Evolutionary conservation across 1,140 invertebrate species (phyloP), one percentile per base, ranked within the genome.

Genomic region (Drosophila erecta): DNA sequence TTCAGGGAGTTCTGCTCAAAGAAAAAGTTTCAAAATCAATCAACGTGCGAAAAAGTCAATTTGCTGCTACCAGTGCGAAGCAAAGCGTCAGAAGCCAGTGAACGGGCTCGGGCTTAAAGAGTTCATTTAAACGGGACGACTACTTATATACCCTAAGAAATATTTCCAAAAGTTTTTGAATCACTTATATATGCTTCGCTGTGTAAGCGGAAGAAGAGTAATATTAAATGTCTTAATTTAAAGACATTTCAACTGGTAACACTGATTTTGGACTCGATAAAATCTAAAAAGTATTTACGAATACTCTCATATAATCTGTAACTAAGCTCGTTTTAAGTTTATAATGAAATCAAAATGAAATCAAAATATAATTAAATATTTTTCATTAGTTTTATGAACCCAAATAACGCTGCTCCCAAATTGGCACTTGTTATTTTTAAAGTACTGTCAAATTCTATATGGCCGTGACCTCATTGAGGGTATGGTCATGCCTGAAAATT

Each of bases 21-120:
- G 56, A 72, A 83, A 83, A 83, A 84, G 64, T 83, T 83, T 60
- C 76, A 87, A 85, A 86, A 86, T 86, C 81, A 86, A 86, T 86
- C 81, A 86, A 86, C 71, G 83, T 86, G 81, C 83, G 81, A 86
- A 86, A 86, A 87, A 86, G 83, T 79, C 81, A 86, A 86, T 86
- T 86, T 86, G 81, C 60, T 83, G 81, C 53, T 72, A 37, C 54
- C 57, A 60, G 49, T 47, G 60, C 62, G 60, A 55, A 50, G 50
- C 44, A 47, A 41, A 46, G 46, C 38, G 41, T 46, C 61, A 40
- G 50, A n/a, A 67, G 33, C 6, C 62, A 53, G 24, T 20, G 24
- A 61, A 10, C 17, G 62, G 14, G 40, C 27, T 14, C n/a, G 10
- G 10, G 15, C 20, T 20, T 11, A 46, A 46, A 35, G n/a, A 12